Conservation (phyloP, 1,140 invertebrate species). For the Aphaenogaster floridana region DNA sequence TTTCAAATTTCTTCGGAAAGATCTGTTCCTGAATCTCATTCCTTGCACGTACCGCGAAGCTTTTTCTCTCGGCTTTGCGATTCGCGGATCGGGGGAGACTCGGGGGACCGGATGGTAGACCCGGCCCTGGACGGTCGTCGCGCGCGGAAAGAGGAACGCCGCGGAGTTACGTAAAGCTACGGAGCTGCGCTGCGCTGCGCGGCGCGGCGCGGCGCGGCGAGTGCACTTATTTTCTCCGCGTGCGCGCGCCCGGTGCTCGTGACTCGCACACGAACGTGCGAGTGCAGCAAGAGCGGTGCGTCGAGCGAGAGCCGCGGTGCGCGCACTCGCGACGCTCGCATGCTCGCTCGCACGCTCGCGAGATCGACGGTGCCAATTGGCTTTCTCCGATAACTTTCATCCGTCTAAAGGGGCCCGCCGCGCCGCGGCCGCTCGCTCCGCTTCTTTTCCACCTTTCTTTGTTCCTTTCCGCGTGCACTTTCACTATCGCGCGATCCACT, state of each 20-base stretch:
- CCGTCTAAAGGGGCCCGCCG: constrained; percentile 73
- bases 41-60: background rate
- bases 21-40: background rate
- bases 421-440: constrained; percentile 56
- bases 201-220: constrained; percentile 47
- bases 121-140: constrained; percentile 56
- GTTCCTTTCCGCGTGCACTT: constrained; percentile 77
- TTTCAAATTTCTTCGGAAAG: background rate
- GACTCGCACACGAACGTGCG: constrained; percentile 25
- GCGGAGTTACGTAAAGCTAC: constrained; percentile 77
- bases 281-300: constrained; percentile 43
- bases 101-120: background rate
- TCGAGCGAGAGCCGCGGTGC: background rate
- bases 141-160: constrained; percentile 74
- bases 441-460: constrained; percentile 83
- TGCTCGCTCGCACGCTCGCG: constrained; percentile 41
- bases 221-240: constrained; percentile 71
- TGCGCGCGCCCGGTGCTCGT: constrained; percentile 39
- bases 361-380: constrained; percentile 82
- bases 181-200: background rate
- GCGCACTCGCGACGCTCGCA: background rate
- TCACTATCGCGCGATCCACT: constrained; percentile 75
- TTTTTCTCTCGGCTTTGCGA: background rate
- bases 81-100: background rate
- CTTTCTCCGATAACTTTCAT: constrained; percentile 87